Base-by-base conservation (phyloP, 2,113 vertebrate genomes). In the Oenanthe oenanthe region DNA sequence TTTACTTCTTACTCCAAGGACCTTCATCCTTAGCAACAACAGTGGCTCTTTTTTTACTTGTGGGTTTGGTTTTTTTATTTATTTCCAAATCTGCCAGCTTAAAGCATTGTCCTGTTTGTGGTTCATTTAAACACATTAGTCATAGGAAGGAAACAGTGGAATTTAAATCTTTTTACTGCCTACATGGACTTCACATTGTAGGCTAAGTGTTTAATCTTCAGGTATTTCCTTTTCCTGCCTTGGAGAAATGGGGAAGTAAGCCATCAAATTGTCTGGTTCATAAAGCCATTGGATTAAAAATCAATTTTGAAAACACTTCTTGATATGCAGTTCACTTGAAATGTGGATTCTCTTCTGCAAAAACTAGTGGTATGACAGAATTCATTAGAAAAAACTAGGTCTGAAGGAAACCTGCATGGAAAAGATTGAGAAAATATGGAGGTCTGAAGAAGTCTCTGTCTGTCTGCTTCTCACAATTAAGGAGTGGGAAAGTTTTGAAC, bases 51-150 rank as follows among this genome's bases (percentile, higher is more conserved):
- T 79, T 75, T 62, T 66, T n/a, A 51, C 17, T 72, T 36, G 56
- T 5, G 18, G 62, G 16, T 24, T 32, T 3, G 7, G 21, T 48
- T 43, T 17, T 34, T 65, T 57, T 63, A 36, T 36, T 50, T 61
- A 38, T 62, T 71, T 21, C 61, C 62, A 94, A 85, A 76, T 88
- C 63, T 73, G 56, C 47, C 82, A 85, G 47, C 51, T 66, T 85
- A 51, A 88, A 76, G 34, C 45, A 79, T 90, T 90, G 85, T 90
- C 63, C 67, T 80, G 71, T 58, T 79, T 90, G 78, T 92, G 79
- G 76, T 74, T 45, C 63, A 76, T 70, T 66, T 88, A 80, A 93
- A 68, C 31, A 73, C 85, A 72, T 93, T 32, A 73, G 78, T 89
- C 79, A 85, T 31, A 88, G 78, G 29, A 71, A 66, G 56, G 36